These are phyloP conservation scores for Macrostomum cliftonense DNA, from an alignment of 2,888 invertebrate genomes.

Conservation along the genomic window DNA sequence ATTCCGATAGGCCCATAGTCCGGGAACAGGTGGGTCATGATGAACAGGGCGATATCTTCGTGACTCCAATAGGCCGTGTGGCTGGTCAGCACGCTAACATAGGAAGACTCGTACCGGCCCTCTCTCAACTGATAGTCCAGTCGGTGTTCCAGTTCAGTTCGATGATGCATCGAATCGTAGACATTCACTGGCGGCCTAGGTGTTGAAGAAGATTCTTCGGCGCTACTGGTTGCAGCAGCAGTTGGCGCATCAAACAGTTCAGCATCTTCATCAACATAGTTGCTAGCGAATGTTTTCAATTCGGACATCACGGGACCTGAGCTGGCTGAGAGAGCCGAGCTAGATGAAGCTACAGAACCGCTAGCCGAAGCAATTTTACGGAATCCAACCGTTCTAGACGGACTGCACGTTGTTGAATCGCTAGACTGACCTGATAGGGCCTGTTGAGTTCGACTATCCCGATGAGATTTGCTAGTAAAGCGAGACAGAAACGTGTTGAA, in stretches of 20 bases:
- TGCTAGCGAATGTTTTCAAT: not conserved
- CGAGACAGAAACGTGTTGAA: too few relatives aligned
- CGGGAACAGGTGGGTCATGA: conserved; percentile 36
- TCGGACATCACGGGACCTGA: too few relatives aligned
- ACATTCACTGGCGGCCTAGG: not conserved
- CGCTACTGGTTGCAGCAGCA: not conserved
- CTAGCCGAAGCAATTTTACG: too few relatives aligned
- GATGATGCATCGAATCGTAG: not conserved
- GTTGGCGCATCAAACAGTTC: not conserved
- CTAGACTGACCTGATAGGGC: too few relatives aligned
- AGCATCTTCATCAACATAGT: not conserved
- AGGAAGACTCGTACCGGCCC: conserved; percentile 44
- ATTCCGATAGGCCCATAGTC: conserved; percentile 11
- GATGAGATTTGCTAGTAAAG: too few relatives aligned
- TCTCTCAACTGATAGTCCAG: conserved; percentile 47
- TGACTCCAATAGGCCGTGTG: conserved; percentile 50
- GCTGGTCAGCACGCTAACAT: conserved; percentile 46
- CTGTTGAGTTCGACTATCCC: too few relatives aligned
- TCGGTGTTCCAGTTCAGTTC: conserved; percentile 43
- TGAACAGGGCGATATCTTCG: conserved; percentile 48
- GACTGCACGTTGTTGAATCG: too few relatives aligned
- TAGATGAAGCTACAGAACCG: too few relatives aligned
- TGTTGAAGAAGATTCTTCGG: not conserved
- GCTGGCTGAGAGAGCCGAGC: too few relatives aligned
- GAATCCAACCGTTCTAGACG: too few relatives aligned